Conservation (phyloP, 2,888 invertebrate genomes). For the Orthosia gracilis region DNA sequence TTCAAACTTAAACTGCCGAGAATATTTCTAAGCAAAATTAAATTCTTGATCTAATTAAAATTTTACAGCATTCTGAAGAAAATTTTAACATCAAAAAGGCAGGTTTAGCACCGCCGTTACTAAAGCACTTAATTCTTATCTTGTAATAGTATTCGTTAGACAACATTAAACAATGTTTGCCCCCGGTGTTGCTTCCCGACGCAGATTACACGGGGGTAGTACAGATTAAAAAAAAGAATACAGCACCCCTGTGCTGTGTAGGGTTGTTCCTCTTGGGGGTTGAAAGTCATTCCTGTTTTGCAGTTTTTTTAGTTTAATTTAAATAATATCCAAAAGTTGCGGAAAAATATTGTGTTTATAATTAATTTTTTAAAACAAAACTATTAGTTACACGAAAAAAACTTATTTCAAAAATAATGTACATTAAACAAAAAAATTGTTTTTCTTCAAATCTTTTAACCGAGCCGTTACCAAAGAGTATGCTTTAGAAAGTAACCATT, state of each 20-base stretch:
- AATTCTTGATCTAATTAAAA: constrained; percentile 42
- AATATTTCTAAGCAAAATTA: constrained; percentile 33
- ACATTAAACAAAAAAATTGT: too few relatives aligned
- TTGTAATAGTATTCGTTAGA: constrained; percentile 72
- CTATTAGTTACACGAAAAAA: too few relatives aligned
- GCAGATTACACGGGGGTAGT: constrained; percentile 73
- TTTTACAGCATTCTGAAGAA: constrained; percentile 21
- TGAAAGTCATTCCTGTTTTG: background rate
- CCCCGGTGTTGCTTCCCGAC: constrained; percentile 65
- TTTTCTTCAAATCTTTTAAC: too few relatives aligned
- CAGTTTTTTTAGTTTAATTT: background rate
- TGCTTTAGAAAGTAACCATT: too few relatives aligned
- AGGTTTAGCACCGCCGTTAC: constrained; percentile 32
- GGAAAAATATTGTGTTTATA: too few relatives aligned
- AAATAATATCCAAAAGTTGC: too few relatives aligned
- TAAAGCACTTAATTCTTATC: constrained; percentile 71
- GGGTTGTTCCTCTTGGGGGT: constrained; percentile 42
- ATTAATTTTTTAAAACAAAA: too few relatives aligned
- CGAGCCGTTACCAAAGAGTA: too few relatives aligned
- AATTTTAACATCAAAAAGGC: constrained; percentile 37
- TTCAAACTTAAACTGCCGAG: background rate
- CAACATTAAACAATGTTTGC: constrained; percentile 76
- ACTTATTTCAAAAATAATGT: too few relatives aligned
- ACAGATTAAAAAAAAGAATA: constrained; percentile 82
- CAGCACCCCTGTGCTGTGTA: constrained; percentile 67